Evolutionary conservation across 2,797 vertebrate genomes (phyloP).

Genomic region (Pipistrellus nathusii): DNA sequence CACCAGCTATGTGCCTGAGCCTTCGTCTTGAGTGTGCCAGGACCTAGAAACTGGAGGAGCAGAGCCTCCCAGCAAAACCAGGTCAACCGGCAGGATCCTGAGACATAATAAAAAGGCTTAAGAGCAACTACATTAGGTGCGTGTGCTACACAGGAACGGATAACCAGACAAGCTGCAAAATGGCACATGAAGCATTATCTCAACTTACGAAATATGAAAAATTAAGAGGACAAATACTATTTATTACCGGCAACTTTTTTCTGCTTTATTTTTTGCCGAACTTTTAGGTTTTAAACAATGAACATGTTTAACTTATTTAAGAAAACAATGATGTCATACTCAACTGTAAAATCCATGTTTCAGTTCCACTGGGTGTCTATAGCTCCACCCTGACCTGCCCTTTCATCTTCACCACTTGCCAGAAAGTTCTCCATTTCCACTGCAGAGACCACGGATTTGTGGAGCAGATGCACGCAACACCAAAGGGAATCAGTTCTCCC

Average conservation of each 20-base stretch:
- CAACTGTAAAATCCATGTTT: not conserved
- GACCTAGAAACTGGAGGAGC: not conserved
- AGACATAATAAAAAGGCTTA: not conserved
- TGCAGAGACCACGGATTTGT: not conserved
- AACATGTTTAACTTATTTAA: not conserved
- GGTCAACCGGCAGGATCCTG: fast-evolving
- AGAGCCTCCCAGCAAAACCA: not conserved
- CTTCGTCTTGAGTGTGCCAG: fast-evolving
- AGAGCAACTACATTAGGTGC: not conserved
- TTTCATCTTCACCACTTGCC: too few species aligned
- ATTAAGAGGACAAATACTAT: not conserved
- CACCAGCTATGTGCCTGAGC: fast-evolving
- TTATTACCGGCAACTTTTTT: not conserved
- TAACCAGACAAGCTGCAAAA: not conserved
- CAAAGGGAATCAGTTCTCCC: not conserved
- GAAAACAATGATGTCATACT: not conserved
- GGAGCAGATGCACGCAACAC: not conserved
- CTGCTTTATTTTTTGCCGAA: slow-evolving; percentile 12
- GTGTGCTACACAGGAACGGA: not conserved
- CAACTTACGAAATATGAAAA: not conserved
- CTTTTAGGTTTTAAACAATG: slow-evolving; percentile 5
- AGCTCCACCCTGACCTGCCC: too few species aligned
- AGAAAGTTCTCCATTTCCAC: not conserved
- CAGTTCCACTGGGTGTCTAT: not conserved
- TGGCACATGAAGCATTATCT: not conserved